Evolutionary conservation across 2,888 invertebrate species (phyloP).

Genomic region (Cryptophagus acutangulus): DNA sequence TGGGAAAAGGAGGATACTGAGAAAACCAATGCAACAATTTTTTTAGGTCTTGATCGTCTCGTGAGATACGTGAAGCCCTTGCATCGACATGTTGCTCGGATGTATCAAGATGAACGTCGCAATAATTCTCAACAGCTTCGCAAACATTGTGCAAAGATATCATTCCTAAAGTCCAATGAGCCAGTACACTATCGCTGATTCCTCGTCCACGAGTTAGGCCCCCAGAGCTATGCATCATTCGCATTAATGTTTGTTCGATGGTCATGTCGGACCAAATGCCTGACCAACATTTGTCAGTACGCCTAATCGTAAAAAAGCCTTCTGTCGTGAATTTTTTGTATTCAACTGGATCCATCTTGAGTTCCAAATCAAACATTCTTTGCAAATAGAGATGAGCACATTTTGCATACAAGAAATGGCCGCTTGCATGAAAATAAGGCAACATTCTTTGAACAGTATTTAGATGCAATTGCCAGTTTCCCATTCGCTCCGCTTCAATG

Average conservation of each 20-base stretch:
- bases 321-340: slow-evolving; percentile 23
- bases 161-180: too few species aligned
- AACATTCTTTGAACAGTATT: not conserved
- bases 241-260: slow-evolving; percentile 5
- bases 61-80: not conserved
- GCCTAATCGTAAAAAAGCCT: slow-evolving; percentile 2
- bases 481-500: slow-evolving; percentile 10
- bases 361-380: slow-evolving; percentile 35
- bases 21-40: not conserved
- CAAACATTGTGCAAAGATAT: slow-evolving; percentile 20
- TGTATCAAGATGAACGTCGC: not conserved
- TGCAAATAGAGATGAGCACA: slow-evolving; percentile 24
- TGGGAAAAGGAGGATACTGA: not conserved
- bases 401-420: too few species aligned
- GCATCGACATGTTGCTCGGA: slow-evolving; percentile 2
- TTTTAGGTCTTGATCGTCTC: not conserved
- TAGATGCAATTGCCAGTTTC: slow-evolving; percentile 1
- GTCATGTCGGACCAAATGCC: too few species aligned
- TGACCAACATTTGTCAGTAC: slow-evolving; percentile 3
- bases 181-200: slow-evolving; percentile 24
- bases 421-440: slow-evolving; percentile 32
- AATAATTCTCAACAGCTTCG: too few species aligned
- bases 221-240: not conserved
- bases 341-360: slow-evolving; percentile 25
- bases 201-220: too few species aligned